Evolutionary conservation across 2,113 vertebrate species (phyloP).

Genomic region (Ailurus styani): DNA sequence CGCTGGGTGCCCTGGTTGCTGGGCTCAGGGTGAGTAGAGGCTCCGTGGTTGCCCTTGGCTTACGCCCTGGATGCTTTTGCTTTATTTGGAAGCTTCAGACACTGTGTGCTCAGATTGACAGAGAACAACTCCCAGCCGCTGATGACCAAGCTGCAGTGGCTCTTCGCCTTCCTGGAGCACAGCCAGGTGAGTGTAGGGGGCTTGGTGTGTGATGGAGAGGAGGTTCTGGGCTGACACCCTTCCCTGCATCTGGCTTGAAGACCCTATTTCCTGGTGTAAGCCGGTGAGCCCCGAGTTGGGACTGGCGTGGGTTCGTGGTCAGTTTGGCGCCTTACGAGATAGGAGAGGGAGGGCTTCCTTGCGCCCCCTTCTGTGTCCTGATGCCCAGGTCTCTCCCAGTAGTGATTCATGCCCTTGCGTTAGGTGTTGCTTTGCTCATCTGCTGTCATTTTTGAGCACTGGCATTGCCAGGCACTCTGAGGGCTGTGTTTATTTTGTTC

Average conservation of each 20-base stretch:
- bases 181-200: conserved; percentile 83
- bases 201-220: background rate
- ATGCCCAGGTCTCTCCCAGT: background rate
- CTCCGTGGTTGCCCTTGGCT: background rate
- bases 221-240: background rate
- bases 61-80: background rate
- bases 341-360: background rate
- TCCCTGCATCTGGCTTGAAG: background rate
- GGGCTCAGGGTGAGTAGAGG: too few relatives aligned
- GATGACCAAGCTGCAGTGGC: conserved; percentile 88
- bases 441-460: background rate
- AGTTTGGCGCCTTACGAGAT: background rate
- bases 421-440: background rate
- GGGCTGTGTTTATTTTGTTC: background rate
- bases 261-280: background rate
- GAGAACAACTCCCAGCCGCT: conserved; percentile 86
- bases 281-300: background rate
- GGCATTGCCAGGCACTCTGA: too few relatives aligned
- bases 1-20: background rate
- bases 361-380: background rate
- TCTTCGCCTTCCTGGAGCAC: conserved; percentile 88
- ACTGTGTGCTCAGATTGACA: conserved; percentile 83
- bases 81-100: conserved; percentile 83
- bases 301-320: background rate
- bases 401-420: accelerated